These are phyloP conservation scores for Agrilus planipennis DNA, from an alignment of 1,140 invertebrate species.

Conservation along the genomic window DNA sequence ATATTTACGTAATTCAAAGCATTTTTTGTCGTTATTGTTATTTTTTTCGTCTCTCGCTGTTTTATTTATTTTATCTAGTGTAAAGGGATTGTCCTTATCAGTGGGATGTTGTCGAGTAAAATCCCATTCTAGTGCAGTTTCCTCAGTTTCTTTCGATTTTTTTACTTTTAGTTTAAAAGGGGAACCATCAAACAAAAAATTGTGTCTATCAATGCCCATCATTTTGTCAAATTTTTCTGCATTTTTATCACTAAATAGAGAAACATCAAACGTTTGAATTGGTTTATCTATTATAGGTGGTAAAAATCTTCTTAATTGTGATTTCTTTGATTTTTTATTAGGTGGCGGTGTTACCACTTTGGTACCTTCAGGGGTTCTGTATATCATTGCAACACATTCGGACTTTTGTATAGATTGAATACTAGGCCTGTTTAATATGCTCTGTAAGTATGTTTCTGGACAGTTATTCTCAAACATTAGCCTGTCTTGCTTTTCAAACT, in stretches of 20 bases:
- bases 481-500: constrained; percentile 22
- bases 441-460: constrained; percentile 17
- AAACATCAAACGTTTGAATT: constrained; percentile 15
- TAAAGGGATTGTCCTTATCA: neutral
- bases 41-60: neutral
- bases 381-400: constrained; percentile 17
- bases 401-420: constrained; percentile 20
- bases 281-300: constrained; percentile 2
- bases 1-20: constrained; percentile 1
- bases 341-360: constrained; percentile 14
- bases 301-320: constrained; percentile 8
- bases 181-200: too few species aligned
- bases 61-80: neutral
- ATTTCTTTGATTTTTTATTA: constrained; percentile 7
- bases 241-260: constrained; percentile 27
- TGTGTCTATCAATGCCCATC: too few species aligned
- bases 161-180: too few species aligned
- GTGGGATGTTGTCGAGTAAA: neutral
- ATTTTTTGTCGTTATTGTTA: constrained; percentile 1
- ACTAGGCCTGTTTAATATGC: constrained; percentile 23
- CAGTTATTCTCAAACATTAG: constrained; percentile 16
- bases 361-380: constrained; percentile 18
- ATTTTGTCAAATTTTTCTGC: constrained; percentile 21
- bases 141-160: neutral
- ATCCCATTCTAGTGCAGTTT: neutral